phyloP scores from a whole-genome alignment of 2,888 invertebrate species.

The Rhopalosiphum nymphaeae region DNA sequence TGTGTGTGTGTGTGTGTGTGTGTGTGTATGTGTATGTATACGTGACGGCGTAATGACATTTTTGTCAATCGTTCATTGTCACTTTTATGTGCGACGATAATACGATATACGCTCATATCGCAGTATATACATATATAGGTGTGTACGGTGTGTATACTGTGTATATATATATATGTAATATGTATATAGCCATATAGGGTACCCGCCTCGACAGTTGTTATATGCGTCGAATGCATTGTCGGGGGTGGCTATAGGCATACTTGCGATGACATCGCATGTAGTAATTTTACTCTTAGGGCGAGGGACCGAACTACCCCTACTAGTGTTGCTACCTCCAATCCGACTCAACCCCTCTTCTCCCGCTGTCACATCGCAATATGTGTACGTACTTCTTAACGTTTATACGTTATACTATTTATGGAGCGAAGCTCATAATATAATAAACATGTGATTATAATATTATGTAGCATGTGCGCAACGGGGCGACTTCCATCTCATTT shows the following conservation, averaged over 20 bases:
- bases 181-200: background rate
- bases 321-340: background rate
- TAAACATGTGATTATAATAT: background rate
- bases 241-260: background rate
- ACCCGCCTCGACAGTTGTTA: background rate
- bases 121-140: background rate
- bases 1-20: background rate
- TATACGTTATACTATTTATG: background rate
- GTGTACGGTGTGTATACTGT: background rate
- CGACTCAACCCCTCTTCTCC: background rate
- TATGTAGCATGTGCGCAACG: background rate
- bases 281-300: background rate
- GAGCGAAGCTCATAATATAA: background rate
- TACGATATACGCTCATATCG: background rate
- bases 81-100: background rate
- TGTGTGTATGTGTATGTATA: background rate
- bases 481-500: background rate
- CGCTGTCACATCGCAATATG: background rate
- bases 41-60: slow-evolving; percentile 11
- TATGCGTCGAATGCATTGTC: background rate
- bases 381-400: background rate
- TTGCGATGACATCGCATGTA: background rate
- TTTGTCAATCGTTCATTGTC: slow-evolving; percentile 57
- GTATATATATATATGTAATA: background rate
- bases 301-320: background rate